Evolutionary conservation across 2,113 vertebrate species (phyloP).

Genomic region (Prinia subflava): DNA sequence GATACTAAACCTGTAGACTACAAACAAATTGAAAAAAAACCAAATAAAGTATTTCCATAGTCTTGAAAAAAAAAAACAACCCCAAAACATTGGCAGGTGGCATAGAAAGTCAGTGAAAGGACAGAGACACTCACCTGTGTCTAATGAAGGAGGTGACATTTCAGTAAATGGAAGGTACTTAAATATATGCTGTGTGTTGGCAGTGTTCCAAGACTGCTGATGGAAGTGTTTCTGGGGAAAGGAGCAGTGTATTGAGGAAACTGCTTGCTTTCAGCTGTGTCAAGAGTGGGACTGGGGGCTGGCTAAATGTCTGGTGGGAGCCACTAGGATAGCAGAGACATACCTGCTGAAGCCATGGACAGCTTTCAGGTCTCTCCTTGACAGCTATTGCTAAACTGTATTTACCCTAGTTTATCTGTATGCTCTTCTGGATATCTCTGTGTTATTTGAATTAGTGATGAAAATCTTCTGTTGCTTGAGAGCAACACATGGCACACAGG

Average conservation of each 20-base stretch:
- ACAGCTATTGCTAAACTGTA: not conserved
- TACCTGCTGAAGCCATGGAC: not conserved
- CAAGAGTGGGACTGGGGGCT: not conserved
- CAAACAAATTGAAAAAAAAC: not conserved
- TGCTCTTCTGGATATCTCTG: not conserved
- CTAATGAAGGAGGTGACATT: slow-evolving; percentile 57
- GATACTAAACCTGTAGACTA: not conserved
- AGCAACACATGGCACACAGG: not conserved
- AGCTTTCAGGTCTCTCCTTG: not conserved
- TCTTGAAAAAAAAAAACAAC: not conserved
- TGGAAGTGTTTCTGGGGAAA: not conserved
- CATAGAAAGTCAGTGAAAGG: not conserved
- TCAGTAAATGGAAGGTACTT: slow-evolving; percentile 41
- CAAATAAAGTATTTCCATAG: not conserved
- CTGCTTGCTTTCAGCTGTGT: not conserved
- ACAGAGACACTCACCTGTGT: slow-evolving; percentile 45
- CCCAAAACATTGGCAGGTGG: not conserved
- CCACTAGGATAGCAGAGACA: not conserved
- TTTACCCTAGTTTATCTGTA: not conserved
- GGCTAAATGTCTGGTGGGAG: not conserved
- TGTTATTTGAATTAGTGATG: not conserved
- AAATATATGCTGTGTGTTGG: not conserved
- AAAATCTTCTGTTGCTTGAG: not conserved
- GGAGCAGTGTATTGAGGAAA: not conserved
- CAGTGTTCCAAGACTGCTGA: not conserved